Evolutionary conservation across 2,888 invertebrate species (phyloP).

Genomic region (Pycnomerus fuliginosus): DNA sequence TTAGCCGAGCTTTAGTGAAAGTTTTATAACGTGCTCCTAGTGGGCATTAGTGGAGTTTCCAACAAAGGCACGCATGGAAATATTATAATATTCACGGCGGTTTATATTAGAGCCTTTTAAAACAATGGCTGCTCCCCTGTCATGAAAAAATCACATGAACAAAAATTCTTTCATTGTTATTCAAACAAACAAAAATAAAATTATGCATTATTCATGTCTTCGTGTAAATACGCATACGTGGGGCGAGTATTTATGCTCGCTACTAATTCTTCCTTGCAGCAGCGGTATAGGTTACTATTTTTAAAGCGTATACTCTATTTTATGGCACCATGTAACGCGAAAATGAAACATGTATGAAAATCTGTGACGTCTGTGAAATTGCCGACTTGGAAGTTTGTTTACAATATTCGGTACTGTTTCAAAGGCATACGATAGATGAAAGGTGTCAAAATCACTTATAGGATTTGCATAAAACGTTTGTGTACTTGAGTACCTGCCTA

Average conservation of each 20-base stretch:
- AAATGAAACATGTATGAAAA: too few relatives aligned
- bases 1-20: conserved; percentile 14
- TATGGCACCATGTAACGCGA: too few relatives aligned
- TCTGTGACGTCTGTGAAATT: too few relatives aligned
- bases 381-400: too few relatives aligned
- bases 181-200: conserved; percentile 35
- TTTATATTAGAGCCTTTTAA: conserved; percentile 35
- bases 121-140: conserved; percentile 34
- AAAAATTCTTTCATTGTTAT: conserved; percentile 37
- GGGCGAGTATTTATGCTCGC: conserved; percentile 20
- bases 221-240: conserved; percentile 27
- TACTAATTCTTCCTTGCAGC: conserved; percentile 13
- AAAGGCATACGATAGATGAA: too few relatives aligned
- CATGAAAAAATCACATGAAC: conserved; percentile 33
- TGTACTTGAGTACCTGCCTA: too few relatives aligned
- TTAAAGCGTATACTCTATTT: conserved; percentile 5
- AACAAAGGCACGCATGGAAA: conserved; percentile 22
- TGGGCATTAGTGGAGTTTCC: conserved; percentile 12
- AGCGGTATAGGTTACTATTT: conserved; percentile 6
- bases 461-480: too few relatives aligned
- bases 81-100: conserved; percentile 25
- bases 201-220: conserved; percentile 39
- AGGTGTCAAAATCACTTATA: too few relatives aligned
- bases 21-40: conserved; percentile 19
- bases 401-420: too few relatives aligned